Base-by-base conservation (phyloP, 2,113 vertebrate species). In the Helogale parvula region DNA sequence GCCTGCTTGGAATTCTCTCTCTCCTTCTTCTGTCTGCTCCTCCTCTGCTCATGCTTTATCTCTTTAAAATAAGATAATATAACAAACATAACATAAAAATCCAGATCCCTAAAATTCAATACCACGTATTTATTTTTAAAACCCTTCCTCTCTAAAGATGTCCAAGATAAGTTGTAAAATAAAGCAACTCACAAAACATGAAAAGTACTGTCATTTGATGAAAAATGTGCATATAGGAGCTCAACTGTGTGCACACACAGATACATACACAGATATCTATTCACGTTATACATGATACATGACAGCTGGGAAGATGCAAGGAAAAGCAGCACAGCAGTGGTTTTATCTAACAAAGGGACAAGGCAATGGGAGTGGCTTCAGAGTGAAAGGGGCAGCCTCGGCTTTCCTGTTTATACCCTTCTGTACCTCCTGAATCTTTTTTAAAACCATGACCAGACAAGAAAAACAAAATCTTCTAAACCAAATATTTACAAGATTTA, bases 161-260 rank as follows among this genome's bases (percentile, higher is more conserved):
- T 15, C 33, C 33, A 90, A 96, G 13, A 80, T 93, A 84, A 17
- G 25, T n/a, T 93, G n/a, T 72, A 14, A 72, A 95, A 76, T 82
- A 82, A 90, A 82, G 33, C 23, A 97, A 52, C 15, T 82, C 86
- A 66, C 14, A 95, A 93, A 97, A 86, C 31, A 57, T 33, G 52
- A n/a, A 17, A n/a, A 81, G 4, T 83, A 92, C 29, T 66, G 33
- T 76, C 41, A 95, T 54, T 19, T 66, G 65, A 25, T 47, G 60
- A 79, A 85, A 84, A 60, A 92, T 9, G 15, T 8, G 54, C 21
- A 82, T 15, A 68, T 19, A 57, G 7, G 63, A 33, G 38, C 9
- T 76, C 69, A 65, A 6, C 7, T 68, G 65, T 8, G 54, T 7
- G 13, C 14, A 69, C 5, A 80, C 29, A 33, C 16, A 29, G 19